phyloP scores from a whole-genome alignment of 2,797 vertebrate species.

The Bryconaethiops microstoma region DNA sequence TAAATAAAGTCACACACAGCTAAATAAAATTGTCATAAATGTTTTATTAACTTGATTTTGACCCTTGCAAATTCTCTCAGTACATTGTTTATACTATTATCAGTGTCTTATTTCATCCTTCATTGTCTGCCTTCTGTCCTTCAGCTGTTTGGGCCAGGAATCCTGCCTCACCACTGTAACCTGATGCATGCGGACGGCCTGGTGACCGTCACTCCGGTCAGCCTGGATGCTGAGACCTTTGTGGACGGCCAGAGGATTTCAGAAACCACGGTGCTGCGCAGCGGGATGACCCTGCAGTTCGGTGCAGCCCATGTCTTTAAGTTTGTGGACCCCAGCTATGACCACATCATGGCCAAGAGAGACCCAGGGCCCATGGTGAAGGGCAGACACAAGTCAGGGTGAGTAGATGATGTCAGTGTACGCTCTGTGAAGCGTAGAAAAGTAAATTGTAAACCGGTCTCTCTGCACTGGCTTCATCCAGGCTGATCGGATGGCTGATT shows the following conservation, averaged over 20 bases:
- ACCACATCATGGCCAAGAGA: constrained; percentile 85
- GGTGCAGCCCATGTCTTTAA: constrained; percentile 93
- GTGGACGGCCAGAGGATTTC: constrained; percentile 91
- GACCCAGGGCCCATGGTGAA: constrained; percentile 84
- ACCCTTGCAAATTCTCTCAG: neutral
- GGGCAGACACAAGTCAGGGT: constrained; percentile 81
- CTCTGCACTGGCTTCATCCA: neutral
- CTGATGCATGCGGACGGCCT: constrained; percentile 95
- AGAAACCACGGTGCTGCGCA: constrained; percentile 92
- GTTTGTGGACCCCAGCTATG: constrained; percentile 95
- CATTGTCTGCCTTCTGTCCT: neutral
- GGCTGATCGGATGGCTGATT: too few relatives aligned
- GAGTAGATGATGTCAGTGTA: constrained; percentile 4
- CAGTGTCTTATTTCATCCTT: neutral
- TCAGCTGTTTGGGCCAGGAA: constrained; percentile 91
- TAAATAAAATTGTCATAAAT: neutral
- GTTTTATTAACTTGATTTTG: too few relatives aligned
- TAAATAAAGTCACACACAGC: neutral
- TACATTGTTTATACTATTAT: neutral
- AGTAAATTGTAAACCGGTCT: neutral
- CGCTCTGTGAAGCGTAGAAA: neutral
- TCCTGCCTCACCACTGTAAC: constrained; percentile 96
- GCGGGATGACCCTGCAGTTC: constrained; percentile 93
- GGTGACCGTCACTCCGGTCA: constrained; percentile 91
- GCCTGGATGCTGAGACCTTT: constrained; percentile 90